Evolutionary conservation across 2,797 vertebrate species (phyloP).

Genomic region (Telmatherina bonti): DNA sequence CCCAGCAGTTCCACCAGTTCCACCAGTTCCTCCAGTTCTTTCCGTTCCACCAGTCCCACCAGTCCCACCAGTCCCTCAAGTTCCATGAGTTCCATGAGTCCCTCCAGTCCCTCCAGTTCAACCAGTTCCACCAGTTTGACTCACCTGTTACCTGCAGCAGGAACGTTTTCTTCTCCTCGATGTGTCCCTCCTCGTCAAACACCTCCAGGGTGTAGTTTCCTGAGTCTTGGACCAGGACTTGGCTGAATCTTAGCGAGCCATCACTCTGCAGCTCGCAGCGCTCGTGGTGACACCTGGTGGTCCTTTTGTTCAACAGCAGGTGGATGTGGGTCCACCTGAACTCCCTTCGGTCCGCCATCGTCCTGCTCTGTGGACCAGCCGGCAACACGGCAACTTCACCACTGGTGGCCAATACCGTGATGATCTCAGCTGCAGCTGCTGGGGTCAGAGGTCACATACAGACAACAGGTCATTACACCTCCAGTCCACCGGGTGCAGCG

Average conservation of each 20-base stretch:
- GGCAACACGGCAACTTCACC: not conserved
- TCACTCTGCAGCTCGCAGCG: constrained; percentile 18
- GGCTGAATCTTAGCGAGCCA: constrained; percentile 32
- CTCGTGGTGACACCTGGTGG: accelerated
- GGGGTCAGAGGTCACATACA: constrained; percentile 41
- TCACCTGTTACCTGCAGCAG: constrained; percentile 38
- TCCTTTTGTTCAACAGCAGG: constrained; percentile 2
- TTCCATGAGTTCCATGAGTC: no score
- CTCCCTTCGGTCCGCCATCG: accelerated
- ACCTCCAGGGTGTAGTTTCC: constrained; percentile 47
- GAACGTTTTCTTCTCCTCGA: not conserved
- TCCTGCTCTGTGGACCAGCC: accelerated
- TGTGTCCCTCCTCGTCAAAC: not conserved
- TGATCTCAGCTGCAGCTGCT: constrained; percentile 1
- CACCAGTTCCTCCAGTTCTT: no score
- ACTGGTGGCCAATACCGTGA: not conserved
- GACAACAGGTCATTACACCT: not conserved
- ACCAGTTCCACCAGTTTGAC: no score
- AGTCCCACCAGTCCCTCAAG: no score
- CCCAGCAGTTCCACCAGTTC: no score
- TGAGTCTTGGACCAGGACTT: not conserved
- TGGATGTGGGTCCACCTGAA: constrained; percentile 32
- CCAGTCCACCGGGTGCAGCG: not conserved
- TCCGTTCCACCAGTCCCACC: no score
- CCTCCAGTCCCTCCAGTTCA: no score